phyloP scores from a whole-genome alignment of 1,140 invertebrate genomes.

The Drosophila santomea region DNA sequence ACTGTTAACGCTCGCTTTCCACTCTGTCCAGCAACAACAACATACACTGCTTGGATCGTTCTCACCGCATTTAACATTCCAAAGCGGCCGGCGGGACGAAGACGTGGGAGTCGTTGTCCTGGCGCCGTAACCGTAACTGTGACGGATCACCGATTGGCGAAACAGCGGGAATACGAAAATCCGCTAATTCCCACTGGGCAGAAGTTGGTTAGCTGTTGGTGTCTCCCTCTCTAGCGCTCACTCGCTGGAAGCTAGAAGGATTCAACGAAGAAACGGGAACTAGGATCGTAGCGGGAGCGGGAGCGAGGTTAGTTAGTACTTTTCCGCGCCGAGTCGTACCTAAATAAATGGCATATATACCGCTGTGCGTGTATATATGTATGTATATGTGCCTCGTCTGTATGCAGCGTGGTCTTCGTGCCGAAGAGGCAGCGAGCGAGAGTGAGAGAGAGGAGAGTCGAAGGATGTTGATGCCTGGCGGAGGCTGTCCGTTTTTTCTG shows the following conservation, averaged over 20 bases:
- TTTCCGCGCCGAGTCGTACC: conserved; percentile 77
- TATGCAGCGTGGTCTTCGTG: conserved; percentile 68
- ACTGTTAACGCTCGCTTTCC: conserved; percentile 68
- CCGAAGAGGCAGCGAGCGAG: conserved; percentile 52
- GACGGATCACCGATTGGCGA: conserved; percentile 16
- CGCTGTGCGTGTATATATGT: conserved; percentile 44
- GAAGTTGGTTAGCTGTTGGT: conserved; percentile 43
- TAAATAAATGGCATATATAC: conserved; percentile 76
- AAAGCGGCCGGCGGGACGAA: conserved; percentile 70
- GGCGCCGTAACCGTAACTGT: conserved; percentile 47
- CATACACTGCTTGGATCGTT: conserved; percentile 80
- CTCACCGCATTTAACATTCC: conserved; percentile 84
- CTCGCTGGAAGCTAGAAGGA: conserved; percentile 19
- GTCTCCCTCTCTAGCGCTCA: conserved; percentile 36
- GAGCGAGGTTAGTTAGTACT: conserved; percentile 69
- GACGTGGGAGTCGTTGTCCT: conserved; percentile 53
- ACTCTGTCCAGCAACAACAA: conserved; percentile 68
- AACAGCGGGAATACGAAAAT: conserved; percentile 22
- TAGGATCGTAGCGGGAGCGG: conserved; percentile 45
- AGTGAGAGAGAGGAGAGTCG: conserved; percentile 53
- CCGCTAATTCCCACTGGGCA: conserved; percentile 48
- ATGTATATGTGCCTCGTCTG: conserved; percentile 55
- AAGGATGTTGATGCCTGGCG: conserved; percentile 67
- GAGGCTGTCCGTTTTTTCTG: conserved; percentile 45
- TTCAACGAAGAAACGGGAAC: conserved; percentile 14